Evolutionary conservation across 2,113 vertebrate species (phyloP), one percentile per base, ranked within the genome.

Genomic region (Corythaeola cristata): DNA sequence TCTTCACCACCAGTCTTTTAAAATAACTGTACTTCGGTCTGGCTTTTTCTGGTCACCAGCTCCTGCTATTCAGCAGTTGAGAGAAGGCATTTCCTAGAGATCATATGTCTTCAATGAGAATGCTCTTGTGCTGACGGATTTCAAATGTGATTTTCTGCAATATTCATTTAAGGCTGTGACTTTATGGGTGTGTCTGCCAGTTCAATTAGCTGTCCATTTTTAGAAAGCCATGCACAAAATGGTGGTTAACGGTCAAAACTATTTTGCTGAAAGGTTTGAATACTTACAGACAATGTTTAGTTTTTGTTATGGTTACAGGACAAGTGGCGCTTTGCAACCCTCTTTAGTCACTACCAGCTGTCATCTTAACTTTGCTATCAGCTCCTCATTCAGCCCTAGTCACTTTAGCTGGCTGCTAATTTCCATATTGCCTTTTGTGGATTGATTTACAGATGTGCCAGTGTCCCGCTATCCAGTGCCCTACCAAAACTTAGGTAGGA

Each of bases 61-160:
- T 81, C 63, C 59, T 69, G 41, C 22, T 74, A 33, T 67, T 84
- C 15, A 15, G 52, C 33, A 78, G 64, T 8, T 73, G 60, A 64
- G 45, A 83, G 64, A 83, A 72, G 8, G 59, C 33, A 60, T 94
- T 92, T 95, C 66, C 85, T 92, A 74, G 55, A 92, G 59, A 71
- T 67, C 52, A 20, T 41, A 35, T 47, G 32, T 88, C 69, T 94
- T 47, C 64, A 86, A 2, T 28, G 10, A 63, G 55, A 81, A 89
- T 23, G 10, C 17, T 84, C 44, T 90, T 68, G 9, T 39, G 21
- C 33, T 92, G 73, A 81, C 2, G 2, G 53, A 90, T 77, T 81
- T 94, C 55, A 84, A 86, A 73, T 75, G 47, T 41, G 55, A 92
- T 81, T 97, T 93, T 92, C 86, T 75, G 56, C 56, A 89, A 81